Evolutionary conservation across 2,113 vertebrate genomes (phyloP).

Genomic region (Sylvilagus bachmani): DNA sequence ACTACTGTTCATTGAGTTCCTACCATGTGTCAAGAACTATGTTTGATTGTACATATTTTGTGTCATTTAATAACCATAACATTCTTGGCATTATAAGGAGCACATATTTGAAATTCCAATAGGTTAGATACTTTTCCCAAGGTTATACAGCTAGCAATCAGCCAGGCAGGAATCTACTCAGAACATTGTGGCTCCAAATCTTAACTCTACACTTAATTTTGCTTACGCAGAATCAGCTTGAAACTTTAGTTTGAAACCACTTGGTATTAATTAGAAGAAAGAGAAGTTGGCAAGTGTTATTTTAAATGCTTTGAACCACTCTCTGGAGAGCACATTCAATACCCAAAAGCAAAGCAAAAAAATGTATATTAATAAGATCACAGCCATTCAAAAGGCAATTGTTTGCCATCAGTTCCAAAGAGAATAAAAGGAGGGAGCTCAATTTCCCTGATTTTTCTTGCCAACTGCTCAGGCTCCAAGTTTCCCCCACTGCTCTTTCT

Average conservation of each 20-base stretch:
- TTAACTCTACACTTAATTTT: neutral
- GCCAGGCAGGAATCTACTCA: neutral
- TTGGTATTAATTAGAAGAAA: slow-evolving; percentile 81
- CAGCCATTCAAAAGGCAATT: slow-evolving; percentile 77
- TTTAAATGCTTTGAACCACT: slow-evolving; percentile 78
- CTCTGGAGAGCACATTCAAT: slow-evolving; percentile 80
- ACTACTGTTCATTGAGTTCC: neutral
- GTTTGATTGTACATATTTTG: neutral
- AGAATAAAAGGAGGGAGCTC: slow-evolving; percentile 64
- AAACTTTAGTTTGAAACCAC: slow-evolving; percentile 65
- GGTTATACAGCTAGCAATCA: neutral
- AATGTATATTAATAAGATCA: slow-evolving; percentile 79
- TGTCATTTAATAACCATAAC: slow-evolving; percentile 22
- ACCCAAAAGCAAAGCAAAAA: slow-evolving; percentile 77
- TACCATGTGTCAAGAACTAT: neutral
- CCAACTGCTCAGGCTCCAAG: slow-evolving; percentile 61
- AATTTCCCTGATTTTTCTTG: slow-evolving; percentile 57
- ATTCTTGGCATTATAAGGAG: neutral
- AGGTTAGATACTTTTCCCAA: neutral
- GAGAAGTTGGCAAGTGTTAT: slow-evolving; percentile 77
- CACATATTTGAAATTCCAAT: neutral
- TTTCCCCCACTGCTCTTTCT: slow-evolving; percentile 65
- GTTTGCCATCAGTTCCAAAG: slow-evolving; percentile 71
- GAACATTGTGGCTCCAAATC: neutral
- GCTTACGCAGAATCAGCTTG: slow-evolving; percentile 49